Evolutionary conservation across 1,140 invertebrate species (phyloP).

Genomic region (Zaprionus ghesquierei): DNA sequence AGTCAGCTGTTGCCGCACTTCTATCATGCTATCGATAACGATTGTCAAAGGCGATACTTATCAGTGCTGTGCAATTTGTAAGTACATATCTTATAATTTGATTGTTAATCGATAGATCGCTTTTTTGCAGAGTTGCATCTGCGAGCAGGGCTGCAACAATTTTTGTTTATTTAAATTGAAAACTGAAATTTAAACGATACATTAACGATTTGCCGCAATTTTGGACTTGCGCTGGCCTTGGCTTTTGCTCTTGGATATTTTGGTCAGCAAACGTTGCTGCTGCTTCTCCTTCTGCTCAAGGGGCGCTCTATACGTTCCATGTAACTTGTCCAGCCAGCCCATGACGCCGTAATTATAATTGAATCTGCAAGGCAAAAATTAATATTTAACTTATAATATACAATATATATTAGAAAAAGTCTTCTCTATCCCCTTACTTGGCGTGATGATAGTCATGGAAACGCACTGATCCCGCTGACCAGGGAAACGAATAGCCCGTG

Average conservation of each 20-base stretch:
- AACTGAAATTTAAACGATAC: neutral
- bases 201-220: neutral
- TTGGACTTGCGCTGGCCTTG: slow-evolving; percentile 8
- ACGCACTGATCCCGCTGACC: slow-evolving; percentile 91
- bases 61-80: too few species aligned
- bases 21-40: neutral
- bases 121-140: neutral
- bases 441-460: slow-evolving; percentile 95
- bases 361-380: slow-evolving; percentile 84
- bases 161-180: neutral
- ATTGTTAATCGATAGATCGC: too few species aligned
- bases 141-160: neutral
- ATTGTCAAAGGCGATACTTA: neutral
- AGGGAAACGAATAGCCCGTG: slow-evolving; percentile 93
- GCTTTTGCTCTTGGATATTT: neutral
- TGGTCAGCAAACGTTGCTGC: neutral
- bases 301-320: slow-evolving; percentile 86
- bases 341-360: slow-evolving; percentile 93
- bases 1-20: slow-evolving; percentile 27
- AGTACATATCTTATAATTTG: too few species aligned
- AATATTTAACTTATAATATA: neutral
- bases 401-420: neutral
- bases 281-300: slow-evolving; percentile 9
- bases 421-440: slow-evolving; percentile 85
- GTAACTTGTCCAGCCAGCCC: slow-evolving; percentile 91